Evolutionary conservation across 2,888 invertebrate genomes (phyloP), one percentile per base, ranked within the genome.

Genomic region (Calameuta filiformis): DNA sequence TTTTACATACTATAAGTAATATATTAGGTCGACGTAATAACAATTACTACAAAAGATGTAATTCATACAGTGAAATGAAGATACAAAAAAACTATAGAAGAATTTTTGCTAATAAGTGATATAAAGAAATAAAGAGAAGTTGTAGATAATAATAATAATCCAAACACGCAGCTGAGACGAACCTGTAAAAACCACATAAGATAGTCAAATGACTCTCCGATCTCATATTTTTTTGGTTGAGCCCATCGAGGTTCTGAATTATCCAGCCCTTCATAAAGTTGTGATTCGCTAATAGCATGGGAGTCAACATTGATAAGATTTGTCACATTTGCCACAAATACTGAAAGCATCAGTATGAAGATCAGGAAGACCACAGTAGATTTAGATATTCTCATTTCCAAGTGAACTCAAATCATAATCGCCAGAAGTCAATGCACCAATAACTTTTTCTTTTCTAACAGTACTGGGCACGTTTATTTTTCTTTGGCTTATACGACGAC

Each of bases 171-270:
- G 15, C 31, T 12, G 69, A 35, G 76, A 83, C 86, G 91, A 91
- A 96, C 96, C 94, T 96, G 96, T 81, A 96, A 87, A 91, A 96
- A 96, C 96, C 96, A 96, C 83, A 96, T 92, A 75, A 96, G 90
- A 87, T 95, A 93, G 73, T 94, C 92, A 15, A 92, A 86, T 1
- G 93, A 92, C 86, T 94, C 93, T 73, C 92, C 92, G 76, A 95
- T 93, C 83, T 88, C 74, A 79, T 90, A 89, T 80, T 87, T 87
- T 75, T 83, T 89, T 11, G 90, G 88, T 73, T 83, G 79, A 2
- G 80, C 80, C 85, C 87, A 86, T 69, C 75, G 78, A 12, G 80
- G 74, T 40, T 77, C 79, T 33, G 77, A 35, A 33, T 81, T 77
- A 69, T 81, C 80, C n/a, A 77, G 12, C 23, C 74, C 79, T 40